Evolutionary conservation across 2,888 invertebrate species (phyloP), one percentile per base, ranked within the genome.

Genomic region (Callosobruchus maculatus): DNA sequence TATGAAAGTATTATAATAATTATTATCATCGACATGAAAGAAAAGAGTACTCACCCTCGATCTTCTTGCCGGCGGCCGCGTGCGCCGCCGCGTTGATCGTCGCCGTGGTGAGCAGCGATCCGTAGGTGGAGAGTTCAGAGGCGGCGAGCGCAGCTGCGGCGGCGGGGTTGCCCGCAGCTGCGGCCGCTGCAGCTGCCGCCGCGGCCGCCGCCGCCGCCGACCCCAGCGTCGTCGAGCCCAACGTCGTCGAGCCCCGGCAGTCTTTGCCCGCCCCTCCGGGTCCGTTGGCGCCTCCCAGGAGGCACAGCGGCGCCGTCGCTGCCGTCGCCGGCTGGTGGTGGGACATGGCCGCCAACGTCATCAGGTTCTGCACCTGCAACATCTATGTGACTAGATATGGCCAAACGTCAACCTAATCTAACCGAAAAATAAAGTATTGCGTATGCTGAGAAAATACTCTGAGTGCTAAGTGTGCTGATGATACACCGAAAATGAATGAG

Each of bases 331-430:
- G 86, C 81, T 91, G 91, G 72, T 86, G 87, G 81, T 91, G 91
- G 79, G 94, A 92, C 90, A 95, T 94, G 71, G 94, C 94, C 74
- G 96, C 96, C 81, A 97, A 89, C 73, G 97, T 95, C 82, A 97
- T 96, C 86, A 97, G 89, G 89, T 96, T 96, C 90, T 97, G 97
- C 90, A 97, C 13, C 49, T 49, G 49, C 1, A 49, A 49, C n/a
- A n/a, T n/a, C n/a, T n/a, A n/a, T n/a, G n/a, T n/a, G n/a, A n/a
- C n/a, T n/a, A n/a, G n/a, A n/a, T n/a, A n/a, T n/a, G n/a, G n/a
- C n/a, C n/a, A n/a, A n/a, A n/a, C n/a, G n/a, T n/a, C n/a, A n/a
- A n/a, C n/a, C n/a, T n/a, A n/a, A n/a, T n/a, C n/a, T n/a, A n/a
- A n/a, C n/a, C n/a, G n/a, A n/a, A n/a, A n/a, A n/a, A n/a, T n/a